Evolutionary conservation across 2,113 vertebrate species (phyloP).

Genomic region (Thymallus thymallus): DNA sequence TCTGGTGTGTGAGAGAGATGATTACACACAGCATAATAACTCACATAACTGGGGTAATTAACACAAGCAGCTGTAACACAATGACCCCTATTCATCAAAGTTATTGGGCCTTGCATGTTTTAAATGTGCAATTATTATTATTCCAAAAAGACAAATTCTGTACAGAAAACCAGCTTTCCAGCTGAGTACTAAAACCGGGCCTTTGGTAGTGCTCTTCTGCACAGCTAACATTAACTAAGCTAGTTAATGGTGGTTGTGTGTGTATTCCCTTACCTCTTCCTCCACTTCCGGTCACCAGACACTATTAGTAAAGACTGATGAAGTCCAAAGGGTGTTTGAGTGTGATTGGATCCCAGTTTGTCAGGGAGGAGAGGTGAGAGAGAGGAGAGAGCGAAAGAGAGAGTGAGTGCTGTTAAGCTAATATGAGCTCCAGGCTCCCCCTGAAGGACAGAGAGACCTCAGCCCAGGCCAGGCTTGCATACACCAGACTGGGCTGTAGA

Average conservation of each 20-base stretch:
- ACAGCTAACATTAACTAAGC: conserved; percentile 16
- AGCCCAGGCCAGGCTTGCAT: conserved; percentile 60
- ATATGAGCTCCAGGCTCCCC: conserved; percentile 56
- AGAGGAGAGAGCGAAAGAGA: conserved; percentile 40
- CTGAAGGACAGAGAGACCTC: conserved; percentile 67
- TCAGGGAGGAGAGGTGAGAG: conserved; percentile 46
- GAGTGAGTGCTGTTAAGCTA: conserved; percentile 57
- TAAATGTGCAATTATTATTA: conserved; percentile 31
- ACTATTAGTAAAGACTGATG: conserved; percentile 37
- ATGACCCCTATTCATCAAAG: conserved; percentile 72
- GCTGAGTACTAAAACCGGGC: not conserved
- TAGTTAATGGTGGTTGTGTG: conserved; percentile 39
- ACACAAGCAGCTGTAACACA: conserved; percentile 69
- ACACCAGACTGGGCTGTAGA: conserved; percentile 2
- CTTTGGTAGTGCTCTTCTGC: conserved; percentile 43
- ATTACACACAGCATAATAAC: conserved; percentile 68
- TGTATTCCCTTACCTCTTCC: conserved; percentile 25
- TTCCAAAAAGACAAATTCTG: not conserved
- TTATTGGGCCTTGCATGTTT: conserved; percentile 57
- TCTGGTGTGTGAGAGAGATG: conserved; percentile 48
- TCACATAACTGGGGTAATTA: conserved; percentile 72
- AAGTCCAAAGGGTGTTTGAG: conserved; percentile 64
- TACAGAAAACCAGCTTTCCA: not conserved
- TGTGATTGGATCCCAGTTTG: conserved; percentile 11
- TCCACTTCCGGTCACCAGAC: not conserved